phyloP scores from a whole-genome alignment of 2,797 vertebrate genomes.

The Hippopotamyrus pictus region DNA sequence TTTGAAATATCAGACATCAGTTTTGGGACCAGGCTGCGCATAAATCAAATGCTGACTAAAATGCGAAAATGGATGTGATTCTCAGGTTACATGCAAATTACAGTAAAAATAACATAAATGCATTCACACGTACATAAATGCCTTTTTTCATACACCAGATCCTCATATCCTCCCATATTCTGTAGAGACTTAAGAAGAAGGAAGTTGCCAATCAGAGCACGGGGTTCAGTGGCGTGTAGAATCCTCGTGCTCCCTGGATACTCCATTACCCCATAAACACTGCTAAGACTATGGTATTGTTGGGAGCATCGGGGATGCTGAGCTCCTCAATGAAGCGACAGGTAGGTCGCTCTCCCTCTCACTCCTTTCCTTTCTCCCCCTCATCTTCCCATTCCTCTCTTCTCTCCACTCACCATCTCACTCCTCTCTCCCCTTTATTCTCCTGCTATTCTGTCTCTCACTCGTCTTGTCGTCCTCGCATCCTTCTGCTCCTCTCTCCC shows the following conservation, averaged over 20 bases:
- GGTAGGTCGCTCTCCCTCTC: neutral
- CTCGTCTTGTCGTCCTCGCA: neutral
- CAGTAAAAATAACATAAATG: neutral
- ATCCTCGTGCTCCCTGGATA: neutral
- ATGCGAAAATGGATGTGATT: neutral
- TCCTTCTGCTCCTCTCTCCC: neutral
- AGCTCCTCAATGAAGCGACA: too few species aligned
- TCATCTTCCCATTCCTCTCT: neutral
- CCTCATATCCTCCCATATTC: neutral
- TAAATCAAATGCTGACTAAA: neutral
- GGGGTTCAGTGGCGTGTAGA: neutral
- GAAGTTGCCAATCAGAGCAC: neutral
- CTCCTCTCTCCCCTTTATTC: neutral
- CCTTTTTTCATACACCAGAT: neutral
- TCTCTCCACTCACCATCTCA: neutral
- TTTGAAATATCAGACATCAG: neutral
- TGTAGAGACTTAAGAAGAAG: neutral
- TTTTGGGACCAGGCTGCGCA: neutral
- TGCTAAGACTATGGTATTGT: neutral
- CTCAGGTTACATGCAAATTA: neutral
- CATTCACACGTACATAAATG: neutral
- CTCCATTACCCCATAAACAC: neutral
- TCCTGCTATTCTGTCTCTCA: neutral
- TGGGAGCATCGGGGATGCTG: neutral
- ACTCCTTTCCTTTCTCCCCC: neutral